Conservation (phyloP, 2,113 vertebrate species). For the Ciconia boyciana region DNA sequence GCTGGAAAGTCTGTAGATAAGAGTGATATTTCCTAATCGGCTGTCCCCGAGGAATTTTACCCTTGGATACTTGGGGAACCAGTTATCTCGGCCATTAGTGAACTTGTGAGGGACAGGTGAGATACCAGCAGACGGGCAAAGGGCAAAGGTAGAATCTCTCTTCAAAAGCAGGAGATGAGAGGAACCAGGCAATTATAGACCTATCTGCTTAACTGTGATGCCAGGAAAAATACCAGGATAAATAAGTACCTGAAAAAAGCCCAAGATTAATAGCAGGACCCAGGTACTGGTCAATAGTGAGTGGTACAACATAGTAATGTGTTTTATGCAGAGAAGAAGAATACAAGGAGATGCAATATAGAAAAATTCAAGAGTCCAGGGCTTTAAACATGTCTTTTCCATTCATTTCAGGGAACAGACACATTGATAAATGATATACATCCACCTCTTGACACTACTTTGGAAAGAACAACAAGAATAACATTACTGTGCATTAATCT, state of each 20-base stretch:
- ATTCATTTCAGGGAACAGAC: background rate
- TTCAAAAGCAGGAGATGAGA: background rate
- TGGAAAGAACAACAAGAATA: background rate
- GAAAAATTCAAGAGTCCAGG: background rate
- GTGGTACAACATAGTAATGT: background rate
- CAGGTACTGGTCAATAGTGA: fast-evolving
- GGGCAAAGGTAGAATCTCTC: constrained; percentile 4
- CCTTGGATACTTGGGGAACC: background rate
- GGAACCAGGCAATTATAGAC: background rate
- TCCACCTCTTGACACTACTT: background rate
- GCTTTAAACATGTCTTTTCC: background rate
- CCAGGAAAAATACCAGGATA: background rate
- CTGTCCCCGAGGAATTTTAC: background rate
- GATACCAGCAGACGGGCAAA: constrained; percentile 52
- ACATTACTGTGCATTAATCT: background rate
- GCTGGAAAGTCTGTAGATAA: background rate
- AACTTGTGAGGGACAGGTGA: constrained; percentile 66
- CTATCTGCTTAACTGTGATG: background rate
- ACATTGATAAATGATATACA: background rate
- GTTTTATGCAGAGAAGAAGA: background rate
- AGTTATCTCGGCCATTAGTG: constrained; percentile 48
- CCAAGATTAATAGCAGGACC: background rate
- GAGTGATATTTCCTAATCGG: constrained; percentile 29
- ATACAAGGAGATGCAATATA: background rate
- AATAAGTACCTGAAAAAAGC: background rate